A percentile compares a stretch with the other conserved stretches of the same genome.
These are phyloP conservation scores for Diarsia dahlii DNA, from an alignment of 2,888 invertebrate species.

Conservation along the genomic window DNA sequence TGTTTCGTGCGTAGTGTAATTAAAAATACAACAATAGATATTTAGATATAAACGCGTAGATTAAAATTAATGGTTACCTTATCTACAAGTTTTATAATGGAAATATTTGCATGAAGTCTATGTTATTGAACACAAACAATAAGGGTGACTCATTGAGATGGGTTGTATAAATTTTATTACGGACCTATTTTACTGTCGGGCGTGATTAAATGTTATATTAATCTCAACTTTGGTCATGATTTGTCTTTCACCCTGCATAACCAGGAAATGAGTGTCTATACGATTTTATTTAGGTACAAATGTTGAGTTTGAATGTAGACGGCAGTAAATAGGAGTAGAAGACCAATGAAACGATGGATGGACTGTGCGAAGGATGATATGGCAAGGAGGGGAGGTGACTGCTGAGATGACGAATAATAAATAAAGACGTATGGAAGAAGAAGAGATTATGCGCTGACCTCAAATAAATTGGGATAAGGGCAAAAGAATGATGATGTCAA, in stretches of 20 bases:
- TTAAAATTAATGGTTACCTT: slow-evolving; percentile 26
- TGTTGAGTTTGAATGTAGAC: too few relatives aligned
- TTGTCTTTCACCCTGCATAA: neutral
- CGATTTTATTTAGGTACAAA: neutral
- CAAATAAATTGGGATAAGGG: too few relatives aligned
- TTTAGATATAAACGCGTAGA: slow-evolving; percentile 31
- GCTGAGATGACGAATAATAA: too few relatives aligned
- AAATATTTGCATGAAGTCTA: slow-evolving; percentile 41
- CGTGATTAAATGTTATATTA: slow-evolving; percentile 17
- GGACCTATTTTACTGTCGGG: slow-evolving; percentile 3
- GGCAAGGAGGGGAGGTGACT: too few relatives aligned
- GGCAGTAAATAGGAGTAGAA: too few relatives aligned
- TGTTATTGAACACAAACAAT: slow-evolving; percentile 16
- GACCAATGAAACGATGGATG: too few relatives aligned
- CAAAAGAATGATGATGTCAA: neutral
- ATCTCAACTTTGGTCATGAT: slow-evolving; percentile 1
- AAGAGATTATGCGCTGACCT: too few relatives aligned
- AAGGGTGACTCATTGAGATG: slow-evolving; percentile 23
- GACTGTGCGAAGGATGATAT: too few relatives aligned
- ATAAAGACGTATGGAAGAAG: too few relatives aligned
- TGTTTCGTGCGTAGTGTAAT: slow-evolving; percentile 11
- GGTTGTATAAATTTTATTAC: slow-evolving; percentile 42
- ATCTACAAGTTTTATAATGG: slow-evolving; percentile 44
- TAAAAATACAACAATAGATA: slow-evolving; percentile 32
- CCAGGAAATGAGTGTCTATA: neutral